Base-by-base conservation (phyloP, 2,888 invertebrate genomes). In the Rhyacophila evoluta region DNA sequence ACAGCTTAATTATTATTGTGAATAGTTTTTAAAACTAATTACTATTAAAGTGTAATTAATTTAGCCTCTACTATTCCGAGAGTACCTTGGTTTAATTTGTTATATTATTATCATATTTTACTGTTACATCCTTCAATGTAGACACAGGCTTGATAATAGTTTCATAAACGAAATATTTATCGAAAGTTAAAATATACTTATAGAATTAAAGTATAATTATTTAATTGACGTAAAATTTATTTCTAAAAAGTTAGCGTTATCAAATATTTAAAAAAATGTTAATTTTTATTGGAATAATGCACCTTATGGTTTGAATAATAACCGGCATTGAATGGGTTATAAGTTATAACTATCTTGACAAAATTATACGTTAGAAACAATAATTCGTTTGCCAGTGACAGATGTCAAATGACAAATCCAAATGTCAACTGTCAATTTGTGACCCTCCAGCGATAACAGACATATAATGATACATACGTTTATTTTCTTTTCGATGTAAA, bases 381-480 rank as follows among this genome's bases (percentile, higher is more conserved):
- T 55, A 55, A 55, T 55, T 55, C 25, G 19, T 55, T 19, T 2
- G 55, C 15, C 55, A 19, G 55, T 55, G 80, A 80, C 80, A 80
- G 80, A 80, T 80, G 80, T 80, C 80, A 75, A 77, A 33, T 74
- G 80, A 77, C 74, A 73, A 80, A 75, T 77, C 75, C 76, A 77
- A 78, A 74, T 80, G 80, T 80, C 80, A 80, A 78, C 74, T 78
- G 77, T 78, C 80, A 80, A 80, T 77, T 80, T 67, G 77, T 80
- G 68, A 77, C 77, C 69, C 55, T 2, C 75, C 36, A 71, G 70
- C 25, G 55, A 71, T 25, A 70, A 41, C 29, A 67, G 55, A 19
- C 41, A 15, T 41, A 55, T 10, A 55, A 55, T 55, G 55, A 55
- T 19, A 55, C 55, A 19, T 19, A 55, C 55, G 2, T 19, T 55